Conservation (phyloP, 2,113 vertebrate genomes). For the Hepsetus odoe region DNA sequence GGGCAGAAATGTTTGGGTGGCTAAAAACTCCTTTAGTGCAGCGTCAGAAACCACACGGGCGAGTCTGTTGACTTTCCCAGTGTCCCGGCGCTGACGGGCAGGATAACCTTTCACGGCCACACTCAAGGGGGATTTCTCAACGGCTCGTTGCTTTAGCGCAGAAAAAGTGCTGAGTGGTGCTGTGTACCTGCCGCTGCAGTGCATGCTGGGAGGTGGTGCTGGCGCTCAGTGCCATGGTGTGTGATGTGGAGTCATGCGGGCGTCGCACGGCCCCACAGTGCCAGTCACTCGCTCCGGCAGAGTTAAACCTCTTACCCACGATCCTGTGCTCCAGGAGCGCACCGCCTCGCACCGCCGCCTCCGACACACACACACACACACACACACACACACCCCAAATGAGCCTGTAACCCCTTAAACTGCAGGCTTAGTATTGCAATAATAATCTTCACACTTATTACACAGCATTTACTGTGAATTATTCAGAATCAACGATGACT, state of each 20-base stretch:
- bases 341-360: conserved; percentile 24
- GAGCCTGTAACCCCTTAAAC: not conserved
- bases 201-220: conserved; percentile 62
- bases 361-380: conserved; percentile 33
- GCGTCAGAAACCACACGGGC: too few species aligned
- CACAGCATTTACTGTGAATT: not conserved
- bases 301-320: conserved; percentile 75
- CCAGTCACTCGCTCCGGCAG: conserved; percentile 69
- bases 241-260: conserved; percentile 74
- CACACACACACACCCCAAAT: too few species aligned
- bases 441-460: not conserved
- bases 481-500: too few species aligned
- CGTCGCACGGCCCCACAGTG: conserved; percentile 62
- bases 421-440: not conserved
- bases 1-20: too few species aligned
- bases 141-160: not conserved
- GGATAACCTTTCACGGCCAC: too few species aligned
- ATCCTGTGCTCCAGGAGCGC: not conserved
- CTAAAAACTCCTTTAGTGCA: too few species aligned
- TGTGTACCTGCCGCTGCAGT: conserved; percentile 23
- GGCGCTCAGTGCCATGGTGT: conserved; percentile 71
- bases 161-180: not conserved
- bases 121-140: too few species aligned
- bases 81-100: too few species aligned
- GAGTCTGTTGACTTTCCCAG: too few species aligned